Base-by-base conservation (phyloP, 2,113 vertebrate genomes). In the Podarcis raffonei region DNA sequence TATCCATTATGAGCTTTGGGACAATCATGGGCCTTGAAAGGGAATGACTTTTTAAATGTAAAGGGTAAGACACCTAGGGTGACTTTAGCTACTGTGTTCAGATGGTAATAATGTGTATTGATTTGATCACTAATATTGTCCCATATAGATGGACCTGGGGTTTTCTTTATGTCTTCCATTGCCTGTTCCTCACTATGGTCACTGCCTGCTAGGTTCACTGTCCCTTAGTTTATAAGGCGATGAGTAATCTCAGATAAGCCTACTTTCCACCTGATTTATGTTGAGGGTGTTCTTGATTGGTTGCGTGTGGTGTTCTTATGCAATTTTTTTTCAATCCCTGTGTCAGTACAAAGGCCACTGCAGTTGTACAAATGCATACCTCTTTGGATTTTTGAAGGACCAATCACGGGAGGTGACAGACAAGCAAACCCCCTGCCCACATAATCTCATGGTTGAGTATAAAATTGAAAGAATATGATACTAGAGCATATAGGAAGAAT, bases 11-110 rank as follows among this genome's bases (percentile, higher is more conserved):
- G 27, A 22, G 23, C 32, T 37, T 4, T 76, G 20, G 27, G 35
- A 76, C 66, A 68, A 23, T 68, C 6, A 76, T 25, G 22, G 5
- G 20, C 30, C 16, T 81, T 62, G 16, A 81, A 59, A 18, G n/a
- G 18, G 78, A 53, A 76, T 76, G 25, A 76, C 74, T 76, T 7
- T 76, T 71, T n/a, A 4, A 71, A 71, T n/a, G 59, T 32, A 22
- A 88, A 62, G 88, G 25, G 90, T 75, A 18, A 87, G 25, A 86
- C 84, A 69, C 18, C 83, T 42, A 18, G 76, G 89, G 25, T 75
- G 53, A 90, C 84, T 16, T 86, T 77, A n/a, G 84, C 23, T 37
- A 59, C 13, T 57, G 5, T 48, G 30, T 20, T 59, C 74, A 76
- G 35, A 76, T 37, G 59, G 59, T 62, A 20, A 62, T 62, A 59